These are phyloP conservation scores for Hyperoplus immaculatus DNA, from an alignment of 2,797 vertebrate genomes.

Conservation along the genomic window DNA sequence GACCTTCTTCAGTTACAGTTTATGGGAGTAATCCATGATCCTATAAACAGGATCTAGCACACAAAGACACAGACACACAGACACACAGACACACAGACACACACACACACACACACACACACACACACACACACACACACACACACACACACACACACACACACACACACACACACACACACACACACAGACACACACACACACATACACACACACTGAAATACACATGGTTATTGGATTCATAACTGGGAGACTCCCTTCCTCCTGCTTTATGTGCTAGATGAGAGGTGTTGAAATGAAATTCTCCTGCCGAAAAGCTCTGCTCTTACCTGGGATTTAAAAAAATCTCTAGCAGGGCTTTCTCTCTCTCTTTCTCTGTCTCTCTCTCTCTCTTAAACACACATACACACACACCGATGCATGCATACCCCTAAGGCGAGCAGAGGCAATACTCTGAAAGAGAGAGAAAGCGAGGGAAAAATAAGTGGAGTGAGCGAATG, in stretches of 20 bases:
- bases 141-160: constrained; percentile 4
- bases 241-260: constrained; percentile 80
- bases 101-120: constrained; percentile 16
- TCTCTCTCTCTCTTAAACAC: constrained; percentile 2
- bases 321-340: constrained; percentile 84
- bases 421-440: constrained; percentile 40
- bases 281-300: constrained; percentile 85
- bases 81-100: constrained; percentile 21
- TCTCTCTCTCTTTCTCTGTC: constrained; percentile 15
- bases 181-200: constrained; percentile 38
- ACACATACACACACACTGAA: constrained; percentile 39
- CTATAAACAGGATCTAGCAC: constrained; percentile 66
- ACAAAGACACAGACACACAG: constrained; percentile 4
- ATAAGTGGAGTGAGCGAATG: constrained; percentile 64
- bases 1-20: constrained; percentile 80
- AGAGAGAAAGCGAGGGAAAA: constrained; percentile 56
- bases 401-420: constrained; percentile 37
- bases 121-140: constrained; percentile 26
- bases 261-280: constrained; percentile 72
- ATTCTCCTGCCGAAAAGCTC: constrained; percentile 82
- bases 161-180: constrained; percentile 27
- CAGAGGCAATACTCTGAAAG: constrained; percentile 37
- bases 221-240: constrained; percentile 77
- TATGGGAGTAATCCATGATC: constrained; percentile 74
- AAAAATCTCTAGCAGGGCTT: constrained; percentile 73